phyloP scores from a whole-genome alignment of 1,140 invertebrate genomes.

The Teleopsis dalmanni region DNA sequence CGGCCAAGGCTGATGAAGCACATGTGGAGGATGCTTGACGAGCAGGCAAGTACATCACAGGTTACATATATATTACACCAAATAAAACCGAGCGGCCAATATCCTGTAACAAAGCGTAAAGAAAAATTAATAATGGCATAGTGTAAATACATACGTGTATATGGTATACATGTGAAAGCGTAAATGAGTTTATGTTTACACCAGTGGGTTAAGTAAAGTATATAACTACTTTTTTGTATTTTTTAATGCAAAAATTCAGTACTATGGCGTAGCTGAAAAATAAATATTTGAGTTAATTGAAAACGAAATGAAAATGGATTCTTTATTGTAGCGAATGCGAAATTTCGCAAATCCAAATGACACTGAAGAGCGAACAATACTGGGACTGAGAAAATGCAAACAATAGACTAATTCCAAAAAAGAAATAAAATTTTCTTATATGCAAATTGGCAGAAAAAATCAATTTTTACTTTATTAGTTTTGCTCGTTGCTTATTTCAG shows the following conservation, averaged over 20 bases:
- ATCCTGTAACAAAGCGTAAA: slow-evolving; percentile 57
- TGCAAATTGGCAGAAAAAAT: too few relatives aligned
- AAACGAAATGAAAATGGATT: neutral
- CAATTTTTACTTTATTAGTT: too few relatives aligned
- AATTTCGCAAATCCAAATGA: too few relatives aligned
- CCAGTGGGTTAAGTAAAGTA: neutral
- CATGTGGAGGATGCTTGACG: slow-evolving; percentile 94
- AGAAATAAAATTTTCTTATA: too few relatives aligned
- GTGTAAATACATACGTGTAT: neutral
- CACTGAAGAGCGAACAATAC: too few relatives aligned
- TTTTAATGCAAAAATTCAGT: neutral
- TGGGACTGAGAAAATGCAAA: too few relatives aligned
- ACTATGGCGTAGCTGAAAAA: neutral
- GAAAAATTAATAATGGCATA: slow-evolving; percentile 18
- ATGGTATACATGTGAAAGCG: neutral
- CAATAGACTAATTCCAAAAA: too few relatives aligned
- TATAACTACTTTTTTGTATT: too few relatives aligned
- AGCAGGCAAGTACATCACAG: slow-evolving; percentile 90
- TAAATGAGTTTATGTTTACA: neutral
- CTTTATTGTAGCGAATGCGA: neutral
- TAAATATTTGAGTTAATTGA: neutral
- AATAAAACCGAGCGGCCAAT: slow-evolving; percentile 79
- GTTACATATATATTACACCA: slow-evolving; percentile 92
- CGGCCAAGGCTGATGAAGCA: slow-evolving; percentile 90
- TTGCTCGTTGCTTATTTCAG: too few relatives aligned